Evolutionary conservation across 2,888 invertebrate genomes (phyloP), one percentile per base, ranked within the genome.

Genomic region (Pyrochroa serraticornis): DNA sequence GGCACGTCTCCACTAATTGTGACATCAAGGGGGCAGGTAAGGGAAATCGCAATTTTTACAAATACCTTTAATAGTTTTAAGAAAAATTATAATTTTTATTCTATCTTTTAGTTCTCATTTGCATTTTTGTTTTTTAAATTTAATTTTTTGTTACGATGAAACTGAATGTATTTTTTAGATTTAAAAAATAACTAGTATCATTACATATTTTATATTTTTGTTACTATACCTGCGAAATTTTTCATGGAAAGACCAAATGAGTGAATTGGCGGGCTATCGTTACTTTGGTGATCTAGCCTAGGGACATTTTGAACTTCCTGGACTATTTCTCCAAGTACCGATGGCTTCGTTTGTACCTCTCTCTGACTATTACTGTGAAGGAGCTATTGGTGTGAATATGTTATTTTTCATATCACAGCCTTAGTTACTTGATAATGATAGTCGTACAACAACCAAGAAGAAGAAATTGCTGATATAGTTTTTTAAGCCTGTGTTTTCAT

Each of bases 211-310:
- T 33, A 44, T 33, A 44, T 44, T 32, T 13, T 31, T 31, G 7
- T 32, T 32, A 8, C 10, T 14, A 12, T 31, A 30, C 10, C 7
- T 37, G 2, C 7, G n/a, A 37, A 7, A 37, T 12, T 37, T n/a
- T n/a, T n/a, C n/a, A n/a, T n/a, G n/a, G n/a, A n/a, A n/a, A n/a
- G n/a, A n/a, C n/a, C n/a, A n/a, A n/a, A n/a, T n/a, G n/a, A n/a
- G n/a, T n/a, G n/a, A 38, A 38, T 37, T 36, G 7, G 38, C 7
- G 9, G 9, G 30, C 59, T 59, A 63, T 65, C 63, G 60, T 55
- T 65, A 76, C 79, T 79, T 79, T 79, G 79, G 79, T 79, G 77
- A 77, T 79, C 78, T 78, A 78, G 78, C 78, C 78, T 77, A 77
- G 77, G 77, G 78, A 77, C 59, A 53, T 65, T 62, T 57, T 47